Evolutionary conservation across 1,140 invertebrate genomes (phyloP).

Genomic region (Pantala flavescens): DNA sequence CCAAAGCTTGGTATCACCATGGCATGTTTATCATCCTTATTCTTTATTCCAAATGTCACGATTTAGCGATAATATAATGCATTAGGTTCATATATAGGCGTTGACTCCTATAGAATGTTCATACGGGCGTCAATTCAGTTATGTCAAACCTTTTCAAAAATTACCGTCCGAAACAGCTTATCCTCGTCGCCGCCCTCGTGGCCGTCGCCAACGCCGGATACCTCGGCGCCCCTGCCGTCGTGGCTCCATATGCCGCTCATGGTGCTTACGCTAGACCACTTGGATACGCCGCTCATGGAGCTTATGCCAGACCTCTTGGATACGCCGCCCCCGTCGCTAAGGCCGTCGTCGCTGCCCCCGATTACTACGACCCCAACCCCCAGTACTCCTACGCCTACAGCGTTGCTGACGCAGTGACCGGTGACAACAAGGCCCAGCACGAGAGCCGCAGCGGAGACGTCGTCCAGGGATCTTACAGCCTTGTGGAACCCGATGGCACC

Average conservation of each 20-base stretch:
- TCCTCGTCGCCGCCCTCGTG: not conserved
- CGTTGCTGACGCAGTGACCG: constrained; percentile 32
- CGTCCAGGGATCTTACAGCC: constrained; percentile 39
- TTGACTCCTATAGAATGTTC: too few relatives aligned
- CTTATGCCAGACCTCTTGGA: not conserved
- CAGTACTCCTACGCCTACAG: constrained; percentile 27
- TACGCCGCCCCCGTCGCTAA: constrained; percentile 1
- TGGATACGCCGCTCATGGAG: not conserved
- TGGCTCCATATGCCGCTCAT: not conserved
- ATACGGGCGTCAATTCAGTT: too few relatives aligned
- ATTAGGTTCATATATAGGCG: too few relatives aligned
- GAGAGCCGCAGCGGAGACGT: constrained; percentile 39
- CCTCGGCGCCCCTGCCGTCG: not conserved
- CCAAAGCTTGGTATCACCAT: too few relatives aligned
- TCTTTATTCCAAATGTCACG: too few relatives aligned
- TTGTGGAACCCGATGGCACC: constrained; percentile 39
- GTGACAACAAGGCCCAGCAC: constrained; percentile 37
- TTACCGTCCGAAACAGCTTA: constrained; percentile 8
- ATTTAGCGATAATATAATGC: too few relatives aligned
- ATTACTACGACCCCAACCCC: constrained; percentile 24
- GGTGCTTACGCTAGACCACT: not conserved
- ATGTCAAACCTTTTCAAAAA: too few relatives aligned
- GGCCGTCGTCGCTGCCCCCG: constrained; percentile 22
- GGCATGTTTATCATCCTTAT: too few relatives aligned
- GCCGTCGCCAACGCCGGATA: not conserved